A percentile compares a stretch with the other conserved stretches of the same genome.
Evolutionary conservation across 2,888 invertebrate genomes (phyloP).

Genomic region (Ectobius pallidus): DNA sequence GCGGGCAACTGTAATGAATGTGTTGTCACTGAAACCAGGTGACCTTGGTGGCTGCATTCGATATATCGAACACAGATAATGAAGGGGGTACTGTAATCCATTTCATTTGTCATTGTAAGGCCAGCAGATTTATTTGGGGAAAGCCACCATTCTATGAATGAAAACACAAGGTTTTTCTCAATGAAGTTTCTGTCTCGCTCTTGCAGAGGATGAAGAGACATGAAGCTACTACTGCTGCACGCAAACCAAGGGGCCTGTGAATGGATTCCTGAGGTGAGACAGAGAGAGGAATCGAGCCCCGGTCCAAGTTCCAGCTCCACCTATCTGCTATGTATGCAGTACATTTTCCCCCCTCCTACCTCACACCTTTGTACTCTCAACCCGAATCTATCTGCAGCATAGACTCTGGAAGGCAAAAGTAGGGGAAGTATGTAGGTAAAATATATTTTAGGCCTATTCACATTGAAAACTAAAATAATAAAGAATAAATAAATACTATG

Average conservation of each 20-base stretch:
- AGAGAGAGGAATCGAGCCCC: neutral
- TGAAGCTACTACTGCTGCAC: neutral
- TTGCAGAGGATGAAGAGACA: neutral
- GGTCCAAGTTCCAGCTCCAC: constrained; percentile 1
- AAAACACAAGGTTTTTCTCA: constrained; percentile 14
- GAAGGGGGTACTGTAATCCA: too few species aligned
- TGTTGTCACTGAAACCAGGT: too few species aligned
- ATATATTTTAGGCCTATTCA: too few species aligned
- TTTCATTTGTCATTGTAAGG: too few species aligned
- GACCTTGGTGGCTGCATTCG: too few species aligned
- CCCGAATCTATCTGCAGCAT: constrained; percentile 1
- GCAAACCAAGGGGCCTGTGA: neutral
- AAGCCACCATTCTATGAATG: constrained; percentile 6
- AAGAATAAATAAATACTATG: too few species aligned
- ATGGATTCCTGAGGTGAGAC: neutral
- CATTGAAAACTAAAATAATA: too few species aligned
- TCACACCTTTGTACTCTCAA: neutral
- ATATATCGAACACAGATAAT: too few species aligned
- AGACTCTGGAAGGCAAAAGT: too few species aligned
- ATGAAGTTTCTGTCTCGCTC: constrained; percentile 10
- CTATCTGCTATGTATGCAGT: constrained; percentile 23
- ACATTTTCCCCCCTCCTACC: neutral
- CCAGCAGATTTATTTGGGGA: too few species aligned
- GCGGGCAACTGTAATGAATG: too few species aligned
- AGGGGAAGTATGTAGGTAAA: too few species aligned